A percentile compares a stretch with the other conserved stretches of the same genome.
Evolutionary conservation across 2,888 invertebrate species (phyloP).

Genomic region (Athrips mouffetella): DNA sequence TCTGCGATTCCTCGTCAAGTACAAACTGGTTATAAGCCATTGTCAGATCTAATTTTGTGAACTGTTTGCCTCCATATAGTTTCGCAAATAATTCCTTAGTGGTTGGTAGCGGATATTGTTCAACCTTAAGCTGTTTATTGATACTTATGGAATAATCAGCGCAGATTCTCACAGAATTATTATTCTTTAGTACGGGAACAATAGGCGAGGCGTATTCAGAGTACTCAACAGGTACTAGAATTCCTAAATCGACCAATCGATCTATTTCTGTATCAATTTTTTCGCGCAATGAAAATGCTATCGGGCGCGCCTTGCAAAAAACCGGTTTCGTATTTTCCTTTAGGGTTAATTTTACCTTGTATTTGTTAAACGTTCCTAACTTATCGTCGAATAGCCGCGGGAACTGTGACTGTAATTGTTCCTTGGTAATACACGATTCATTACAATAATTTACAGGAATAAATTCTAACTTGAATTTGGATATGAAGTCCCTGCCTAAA

Average conservation of each 20-base stretch:
- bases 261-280: background rate
- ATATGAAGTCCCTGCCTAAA: constrained; percentile 7
- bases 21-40: constrained; percentile 26
- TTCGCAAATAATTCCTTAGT: constrained; percentile 23
- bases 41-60: too few relatives aligned
- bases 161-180: too few relatives aligned
- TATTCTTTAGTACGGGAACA: too few relatives aligned
- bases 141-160: too few relatives aligned
- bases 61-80: constrained; percentile 19
- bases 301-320: background rate
- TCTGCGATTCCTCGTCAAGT: constrained; percentile 19
- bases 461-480: background rate
- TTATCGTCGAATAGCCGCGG: background rate
- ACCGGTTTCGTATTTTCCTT: background rate
- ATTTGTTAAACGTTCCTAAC: background rate
- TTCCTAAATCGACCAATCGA: background rate
- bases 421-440: background rate
- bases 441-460: background rate
- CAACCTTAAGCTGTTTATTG: too few relatives aligned
- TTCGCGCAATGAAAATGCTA: too few relatives aligned
- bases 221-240: constrained; percentile 7
- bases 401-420: background rate
- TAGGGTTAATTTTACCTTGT: background rate
- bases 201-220: too few relatives aligned
- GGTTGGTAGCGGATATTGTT: constrained; percentile 26